A percentile compares a stretch with the other conserved stretches of the same genome.
phyloP scores from a whole-genome alignment of 2,888 invertebrate species.

The Deroplatys truncata region DNA sequence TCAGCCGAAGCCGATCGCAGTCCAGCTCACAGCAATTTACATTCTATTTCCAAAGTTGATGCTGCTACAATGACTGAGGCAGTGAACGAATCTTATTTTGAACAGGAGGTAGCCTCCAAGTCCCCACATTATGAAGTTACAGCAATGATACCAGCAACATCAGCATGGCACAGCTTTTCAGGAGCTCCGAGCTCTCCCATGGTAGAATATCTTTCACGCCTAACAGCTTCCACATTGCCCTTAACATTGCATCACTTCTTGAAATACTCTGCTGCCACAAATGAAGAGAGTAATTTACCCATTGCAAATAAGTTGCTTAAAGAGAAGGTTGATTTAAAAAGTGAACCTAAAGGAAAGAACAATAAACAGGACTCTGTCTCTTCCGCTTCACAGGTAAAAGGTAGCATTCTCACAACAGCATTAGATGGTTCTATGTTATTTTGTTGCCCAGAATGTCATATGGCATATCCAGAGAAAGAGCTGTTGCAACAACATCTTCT shows the following conservation, averaged over 20 bases:
- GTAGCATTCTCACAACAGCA: constrained; percentile 26
- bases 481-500: constrained; percentile 30
- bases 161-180: constrained; percentile 23
- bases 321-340: constrained; percentile 15
- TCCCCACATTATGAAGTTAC: neutral
- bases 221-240: constrained; percentile 27
- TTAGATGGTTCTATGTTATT: constrained; percentile 30
- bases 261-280: constrained; percentile 16
- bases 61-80: constrained; percentile 25
- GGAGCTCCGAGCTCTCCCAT: constrained; percentile 25
- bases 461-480: constrained; percentile 32
- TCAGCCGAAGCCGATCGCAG: neutral
- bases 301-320: neutral
- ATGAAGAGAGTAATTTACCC: neutral
- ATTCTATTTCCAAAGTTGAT: constrained; percentile 6
- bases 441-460: constrained; percentile 32
- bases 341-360: constrained; percentile 22
- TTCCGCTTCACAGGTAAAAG: constrained; percentile 8
- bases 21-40: neutral
- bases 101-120: constrained; percentile 5
- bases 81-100: neutral
- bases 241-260: constrained; percentile 26
- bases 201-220: constrained; percentile 24
- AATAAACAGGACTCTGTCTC: constrained; percentile 25
- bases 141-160: constrained; percentile 17